phyloP scores from a whole-genome alignment of 2,113 vertebrate species.

The Megaptera novaeangliae region DNA sequence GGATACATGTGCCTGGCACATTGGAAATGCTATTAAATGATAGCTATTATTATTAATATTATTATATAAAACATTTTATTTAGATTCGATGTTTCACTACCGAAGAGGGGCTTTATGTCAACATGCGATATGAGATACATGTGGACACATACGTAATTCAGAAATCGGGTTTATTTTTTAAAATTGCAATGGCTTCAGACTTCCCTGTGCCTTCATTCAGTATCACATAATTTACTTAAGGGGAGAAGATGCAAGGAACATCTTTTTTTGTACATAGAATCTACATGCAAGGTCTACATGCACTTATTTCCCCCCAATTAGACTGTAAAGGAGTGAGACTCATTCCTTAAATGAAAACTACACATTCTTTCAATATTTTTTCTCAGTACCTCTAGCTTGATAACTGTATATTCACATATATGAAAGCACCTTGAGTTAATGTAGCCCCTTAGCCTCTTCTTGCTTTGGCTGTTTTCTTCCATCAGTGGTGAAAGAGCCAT shows the following conservation, averaged over 20 bases:
- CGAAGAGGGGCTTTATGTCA: background rate
- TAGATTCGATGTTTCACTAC: background rate
- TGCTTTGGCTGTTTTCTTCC: background rate
- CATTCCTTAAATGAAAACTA: background rate
- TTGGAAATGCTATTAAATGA: background rate
- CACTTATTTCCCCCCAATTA: background rate
- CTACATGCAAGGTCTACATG: background rate
- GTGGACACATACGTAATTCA: background rate
- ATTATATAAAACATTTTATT: background rate
- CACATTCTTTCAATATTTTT: fast-evolving
- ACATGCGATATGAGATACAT: background rate
- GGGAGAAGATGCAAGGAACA: background rate
- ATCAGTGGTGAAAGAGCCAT: background rate
- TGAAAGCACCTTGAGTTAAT: background rate
- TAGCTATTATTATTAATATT: background rate
- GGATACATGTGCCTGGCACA: background rate
- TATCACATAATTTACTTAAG: background rate
- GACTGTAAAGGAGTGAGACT: background rate
- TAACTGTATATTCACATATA: background rate
- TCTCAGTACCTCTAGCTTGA: background rate
- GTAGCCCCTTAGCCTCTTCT: background rate
- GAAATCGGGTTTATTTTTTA: background rate
- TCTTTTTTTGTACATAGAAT: background rate
- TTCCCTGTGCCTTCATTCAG: background rate
- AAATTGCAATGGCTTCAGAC: background rate